Conservation (phyloP, 2,113 vertebrate genomes). For the Columba livia region DNA sequence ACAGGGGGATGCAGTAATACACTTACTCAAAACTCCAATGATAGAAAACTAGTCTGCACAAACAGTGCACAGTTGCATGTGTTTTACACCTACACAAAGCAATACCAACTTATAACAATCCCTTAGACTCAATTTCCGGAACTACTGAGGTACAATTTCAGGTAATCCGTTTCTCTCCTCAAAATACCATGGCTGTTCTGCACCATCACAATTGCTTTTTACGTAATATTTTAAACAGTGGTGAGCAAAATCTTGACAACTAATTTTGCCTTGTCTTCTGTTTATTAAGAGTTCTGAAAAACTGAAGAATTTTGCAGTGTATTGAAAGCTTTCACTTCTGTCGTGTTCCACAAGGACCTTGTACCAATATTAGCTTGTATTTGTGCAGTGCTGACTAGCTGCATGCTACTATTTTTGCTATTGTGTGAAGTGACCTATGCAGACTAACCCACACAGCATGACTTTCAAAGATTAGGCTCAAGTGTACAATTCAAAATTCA, state of each 20-base stretch:
- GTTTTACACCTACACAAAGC: not conserved
- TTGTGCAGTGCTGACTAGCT: not conserved
- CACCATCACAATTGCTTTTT: not conserved
- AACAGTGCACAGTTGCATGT: not conserved
- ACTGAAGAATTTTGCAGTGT: not conserved
- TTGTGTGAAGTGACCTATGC: not conserved
- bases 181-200: not conserved
- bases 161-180: not conserved
- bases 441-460: not conserved
- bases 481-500: constrained; percentile 12
- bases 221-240: not conserved
- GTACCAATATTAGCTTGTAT: not conserved
- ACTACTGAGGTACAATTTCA: not conserved
- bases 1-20: not conserved
- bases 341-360: not conserved
- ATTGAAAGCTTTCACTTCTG: not conserved
- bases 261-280: not conserved
- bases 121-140: not conserved
- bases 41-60: not conserved
- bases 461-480: constrained; percentile 28
- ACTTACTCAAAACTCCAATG: not conserved
- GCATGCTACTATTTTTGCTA: not conserved
- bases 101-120: not conserved
- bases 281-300: not conserved
- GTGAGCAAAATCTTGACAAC: not conserved